Percentiles rank a stretch among this genome's conserved stretches.
Evolutionary conservation across 35 echinoderm and acorn worm species (phyloP).

Genomic region (Holothuria glaberrima): DNA sequence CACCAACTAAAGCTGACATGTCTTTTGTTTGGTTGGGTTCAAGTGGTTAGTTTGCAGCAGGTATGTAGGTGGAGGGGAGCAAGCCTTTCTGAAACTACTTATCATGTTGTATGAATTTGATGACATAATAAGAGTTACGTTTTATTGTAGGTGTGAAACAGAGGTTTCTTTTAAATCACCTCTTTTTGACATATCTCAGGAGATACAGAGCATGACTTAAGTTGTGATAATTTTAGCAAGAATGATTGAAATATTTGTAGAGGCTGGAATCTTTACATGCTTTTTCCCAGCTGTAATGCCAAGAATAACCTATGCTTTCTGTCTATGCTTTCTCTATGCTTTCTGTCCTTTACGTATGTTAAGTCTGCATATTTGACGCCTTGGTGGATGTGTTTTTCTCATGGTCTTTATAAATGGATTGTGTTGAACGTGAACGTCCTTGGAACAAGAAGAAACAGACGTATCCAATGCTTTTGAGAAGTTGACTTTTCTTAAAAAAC

Average conservation of each 20-base stretch:
- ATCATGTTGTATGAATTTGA: background rate
- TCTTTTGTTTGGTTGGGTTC: no score
- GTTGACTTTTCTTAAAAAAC: background rate
- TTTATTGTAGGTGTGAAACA: background rate
- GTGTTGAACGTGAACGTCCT: no score
- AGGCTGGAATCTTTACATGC: no score
- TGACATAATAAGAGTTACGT: background rate
- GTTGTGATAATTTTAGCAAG: no score
- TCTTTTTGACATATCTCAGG: background rate
- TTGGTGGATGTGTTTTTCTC: background rate
- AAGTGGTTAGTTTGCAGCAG: background rate
- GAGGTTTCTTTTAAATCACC: background rate
- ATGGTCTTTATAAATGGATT: no score
- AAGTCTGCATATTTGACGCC: background rate
- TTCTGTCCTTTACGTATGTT: no score
- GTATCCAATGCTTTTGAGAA: background rate
- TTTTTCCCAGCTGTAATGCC: no score
- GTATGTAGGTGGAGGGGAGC: background rate
- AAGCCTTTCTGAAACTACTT: background rate
- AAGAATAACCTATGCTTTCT: no score
- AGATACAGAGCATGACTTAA: background rate
- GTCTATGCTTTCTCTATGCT: no score
- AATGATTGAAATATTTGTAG: no score
- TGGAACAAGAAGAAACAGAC: no score
- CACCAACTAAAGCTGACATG: no score